These are phyloP conservation scores for Yponomeuta plumbellus DNA, from an alignment of 2,888 invertebrate species.

Conservation along the genomic window DNA sequence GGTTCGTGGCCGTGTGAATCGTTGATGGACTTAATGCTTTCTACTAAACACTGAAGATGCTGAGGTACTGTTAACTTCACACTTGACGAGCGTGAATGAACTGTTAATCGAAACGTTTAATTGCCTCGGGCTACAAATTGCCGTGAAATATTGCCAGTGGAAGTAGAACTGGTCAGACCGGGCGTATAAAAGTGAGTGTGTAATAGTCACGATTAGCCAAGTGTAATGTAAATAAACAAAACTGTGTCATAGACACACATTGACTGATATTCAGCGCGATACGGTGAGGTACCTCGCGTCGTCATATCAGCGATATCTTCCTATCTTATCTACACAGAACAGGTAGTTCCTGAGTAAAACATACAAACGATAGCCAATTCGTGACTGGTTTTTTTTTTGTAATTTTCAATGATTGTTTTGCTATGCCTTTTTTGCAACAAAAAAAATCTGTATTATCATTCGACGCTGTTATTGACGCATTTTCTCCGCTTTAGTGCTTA, in stretches of 20 bases:
- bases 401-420: too few species aligned
- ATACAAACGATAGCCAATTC: background rate
- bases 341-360: slow-evolving; percentile 8
- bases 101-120: background rate
- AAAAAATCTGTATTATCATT: background rate
- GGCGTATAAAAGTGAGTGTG: background rate
- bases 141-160: background rate
- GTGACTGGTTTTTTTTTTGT: background rate
- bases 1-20: background rate
- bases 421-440: too few species aligned
- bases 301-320: background rate
- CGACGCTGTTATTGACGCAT: background rate
- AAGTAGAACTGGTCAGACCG: background rate
- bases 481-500: background rate
- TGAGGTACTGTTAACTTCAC: background rate
- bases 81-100: background rate
- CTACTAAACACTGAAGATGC: background rate
- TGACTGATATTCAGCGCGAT: background rate
- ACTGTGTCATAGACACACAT: background rate
- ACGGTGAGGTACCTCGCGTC: background rate
- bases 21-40: background rate
- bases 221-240: background rate
- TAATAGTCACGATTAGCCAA: background rate
- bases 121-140: background rate
- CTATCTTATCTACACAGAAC: background rate